Conservation (phyloP, 64 coral and sea anemone species). For the Platygyra sinensis region DNA sequence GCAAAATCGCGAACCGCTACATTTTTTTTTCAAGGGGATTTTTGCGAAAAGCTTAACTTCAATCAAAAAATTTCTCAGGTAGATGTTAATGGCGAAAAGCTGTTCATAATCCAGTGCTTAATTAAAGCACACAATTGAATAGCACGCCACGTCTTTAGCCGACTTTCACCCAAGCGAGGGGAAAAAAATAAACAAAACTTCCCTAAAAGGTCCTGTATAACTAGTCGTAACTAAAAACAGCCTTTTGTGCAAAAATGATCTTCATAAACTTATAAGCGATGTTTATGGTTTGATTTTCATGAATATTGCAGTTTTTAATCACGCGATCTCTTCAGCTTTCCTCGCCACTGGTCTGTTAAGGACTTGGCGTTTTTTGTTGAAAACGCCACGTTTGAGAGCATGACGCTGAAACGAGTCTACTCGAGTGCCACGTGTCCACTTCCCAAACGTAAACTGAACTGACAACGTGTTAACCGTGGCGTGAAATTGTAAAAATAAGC, state of each 20-base stretch:
- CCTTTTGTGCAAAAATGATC: not conserved
- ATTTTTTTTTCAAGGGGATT: no score
- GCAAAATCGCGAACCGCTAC: no score
- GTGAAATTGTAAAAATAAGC: constrained; percentile 40
- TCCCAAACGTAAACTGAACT: not conserved
- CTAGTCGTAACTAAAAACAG: not conserved
- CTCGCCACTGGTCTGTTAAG: not conserved
- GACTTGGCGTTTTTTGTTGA: not conserved
- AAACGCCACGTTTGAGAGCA: constrained; percentile 31
- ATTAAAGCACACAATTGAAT: not conserved
- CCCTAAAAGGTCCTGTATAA: not conserved
- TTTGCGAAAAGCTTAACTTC: no score
- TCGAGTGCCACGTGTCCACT: constrained; percentile 26
- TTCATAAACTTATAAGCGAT: no score
- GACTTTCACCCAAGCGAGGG: not conserved
- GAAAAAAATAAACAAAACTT: not conserved
- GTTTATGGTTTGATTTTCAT: not conserved
- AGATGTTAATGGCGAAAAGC: not conserved
- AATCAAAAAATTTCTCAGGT: not conserved
- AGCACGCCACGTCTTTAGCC: not conserved
- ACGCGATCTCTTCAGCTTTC: not conserved
- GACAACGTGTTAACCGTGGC: constrained; percentile 44
- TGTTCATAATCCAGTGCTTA: not conserved
- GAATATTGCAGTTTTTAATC: not conserved
- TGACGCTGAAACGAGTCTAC: not conserved